phyloP scores from a whole-genome alignment of 2,113 vertebrate genomes.

The Romanogobio albipinnatus region DNA sequence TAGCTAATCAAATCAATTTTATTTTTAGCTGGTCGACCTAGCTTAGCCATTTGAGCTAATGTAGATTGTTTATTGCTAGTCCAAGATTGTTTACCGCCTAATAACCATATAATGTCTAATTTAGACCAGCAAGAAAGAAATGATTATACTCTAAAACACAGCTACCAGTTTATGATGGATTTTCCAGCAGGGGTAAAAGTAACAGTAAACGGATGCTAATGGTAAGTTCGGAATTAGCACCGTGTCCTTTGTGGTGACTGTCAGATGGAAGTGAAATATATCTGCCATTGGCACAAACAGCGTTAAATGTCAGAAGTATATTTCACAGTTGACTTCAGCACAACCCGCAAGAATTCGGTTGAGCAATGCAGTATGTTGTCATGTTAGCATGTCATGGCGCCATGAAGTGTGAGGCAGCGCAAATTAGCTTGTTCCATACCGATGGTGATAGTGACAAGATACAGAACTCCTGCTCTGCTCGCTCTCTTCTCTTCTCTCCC shows the following conservation, averaged over 20 bases:
- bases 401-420: not conserved
- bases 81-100: not conserved
- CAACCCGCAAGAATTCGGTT: constrained; percentile 4
- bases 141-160: no score
- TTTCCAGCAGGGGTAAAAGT: not conserved
- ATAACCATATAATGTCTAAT: not conserved
- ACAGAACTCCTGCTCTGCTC: not conserved
- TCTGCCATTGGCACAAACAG: constrained; percentile 28
- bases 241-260: constrained; percentile 18
- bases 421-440: constrained; percentile 1
- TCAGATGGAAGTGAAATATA: constrained; percentile 35
- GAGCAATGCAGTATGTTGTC: constrained; percentile 4
- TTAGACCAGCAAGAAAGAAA: not conserved
- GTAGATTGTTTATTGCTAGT: not conserved
- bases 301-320: not conserved
- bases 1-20: not conserved
- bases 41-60: not conserved
- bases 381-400: constrained; percentile 2
- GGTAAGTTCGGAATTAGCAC: not conserved
- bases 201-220: not conserved
- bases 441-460: constrained; percentile 24
- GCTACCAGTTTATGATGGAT: not conserved
- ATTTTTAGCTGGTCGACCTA: not conserved
- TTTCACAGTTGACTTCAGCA: not conserved
- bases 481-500: not conserved